A percentile compares a stretch with the other conserved stretches of the same genome.
These are phyloP conservation scores for Gymnocypris eckloni DNA, from an alignment of 2,797 vertebrate genomes.

Conservation along the genomic window DNA sequence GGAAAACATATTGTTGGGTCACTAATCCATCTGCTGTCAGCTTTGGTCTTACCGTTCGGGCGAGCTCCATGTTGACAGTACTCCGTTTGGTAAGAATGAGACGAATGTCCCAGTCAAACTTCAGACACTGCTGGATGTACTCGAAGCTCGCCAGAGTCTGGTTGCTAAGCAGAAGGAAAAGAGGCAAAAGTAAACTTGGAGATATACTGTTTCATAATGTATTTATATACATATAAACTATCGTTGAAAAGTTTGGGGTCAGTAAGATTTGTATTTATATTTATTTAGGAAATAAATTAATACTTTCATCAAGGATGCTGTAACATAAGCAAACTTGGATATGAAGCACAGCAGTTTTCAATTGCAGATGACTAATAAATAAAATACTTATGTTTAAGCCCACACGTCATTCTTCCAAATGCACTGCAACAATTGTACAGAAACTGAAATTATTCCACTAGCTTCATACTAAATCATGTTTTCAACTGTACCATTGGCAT, in stretches of 20 bases:
- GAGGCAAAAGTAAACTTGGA: constrained; percentile 25
- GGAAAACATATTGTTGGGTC: neutral
- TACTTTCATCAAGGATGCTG: neutral
- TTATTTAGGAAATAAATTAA: neutral
- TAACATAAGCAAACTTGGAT: neutral
- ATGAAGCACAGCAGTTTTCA: neutral
- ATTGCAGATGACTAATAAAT: neutral
- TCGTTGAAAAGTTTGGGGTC: neutral
- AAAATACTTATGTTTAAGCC: neutral
- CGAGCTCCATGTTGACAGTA: constrained; percentile 78
- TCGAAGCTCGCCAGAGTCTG: constrained; percentile 89
- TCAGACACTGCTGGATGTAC: constrained; percentile 91
- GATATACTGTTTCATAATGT: neutral
- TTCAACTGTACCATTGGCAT: neutral
- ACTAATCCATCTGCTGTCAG: neutral
- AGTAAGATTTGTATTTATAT: neutral
- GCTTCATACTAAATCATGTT: neutral
- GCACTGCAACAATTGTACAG: neutral
- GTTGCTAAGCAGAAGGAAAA: constrained; percentile 75
- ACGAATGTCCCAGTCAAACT: constrained; percentile 88
- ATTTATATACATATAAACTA: neutral
- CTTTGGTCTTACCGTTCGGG: constrained; percentile 79
- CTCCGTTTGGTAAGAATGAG: constrained; percentile 84
- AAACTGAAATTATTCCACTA: neutral
- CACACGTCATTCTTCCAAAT: neutral